phyloP scores from a whole-genome alignment of 2,888 invertebrate species.

The Allolobophora icterica region DNA sequence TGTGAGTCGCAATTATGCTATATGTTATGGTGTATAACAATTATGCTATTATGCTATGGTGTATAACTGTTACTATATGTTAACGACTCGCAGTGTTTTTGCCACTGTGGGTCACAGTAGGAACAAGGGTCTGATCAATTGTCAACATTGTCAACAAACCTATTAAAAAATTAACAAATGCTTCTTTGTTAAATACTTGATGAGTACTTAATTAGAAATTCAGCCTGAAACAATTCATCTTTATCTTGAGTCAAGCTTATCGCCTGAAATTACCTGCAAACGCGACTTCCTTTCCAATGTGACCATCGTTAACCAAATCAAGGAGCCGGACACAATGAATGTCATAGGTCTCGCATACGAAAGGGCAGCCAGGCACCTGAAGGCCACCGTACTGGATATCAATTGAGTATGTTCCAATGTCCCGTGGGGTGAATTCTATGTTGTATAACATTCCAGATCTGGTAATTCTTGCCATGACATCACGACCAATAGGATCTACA shows the following conservation, averaged over 20 bases:
- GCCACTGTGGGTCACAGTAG: too few relatives aligned
- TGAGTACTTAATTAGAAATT: neutral
- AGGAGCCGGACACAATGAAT: conserved; percentile 80
- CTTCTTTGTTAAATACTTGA: too few relatives aligned
- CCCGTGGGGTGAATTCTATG: conserved; percentile 78
- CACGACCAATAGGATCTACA: conserved; percentile 80
- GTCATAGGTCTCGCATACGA: conserved; percentile 92
- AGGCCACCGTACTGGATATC: conserved; percentile 91
- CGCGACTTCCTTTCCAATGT: conserved; percentile 57
- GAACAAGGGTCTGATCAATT: too few relatives aligned
- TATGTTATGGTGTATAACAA: too few relatives aligned
- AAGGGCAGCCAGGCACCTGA: conserved; percentile 88
- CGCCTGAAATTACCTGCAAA: conserved; percentile 49
- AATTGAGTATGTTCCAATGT: conserved; percentile 86
- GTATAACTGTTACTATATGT: too few relatives aligned
- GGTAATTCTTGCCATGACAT: conserved; percentile 78
- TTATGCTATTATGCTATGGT: too few relatives aligned
- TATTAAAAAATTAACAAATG: too few relatives aligned
- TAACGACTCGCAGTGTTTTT: too few relatives aligned
- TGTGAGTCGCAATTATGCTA: too few relatives aligned
- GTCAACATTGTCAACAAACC: too few relatives aligned
- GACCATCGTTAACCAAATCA: conserved; percentile 54
- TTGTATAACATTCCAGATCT: conserved; percentile 59
- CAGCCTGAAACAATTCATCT: neutral
- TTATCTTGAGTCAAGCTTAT: neutral